Percentiles rank a stretch among this genome's conserved stretches.
These are phyloP conservation scores for Pelodytes ibericus DNA, from an alignment of 2,797 vertebrate species.

Conservation along the genomic window DNA sequence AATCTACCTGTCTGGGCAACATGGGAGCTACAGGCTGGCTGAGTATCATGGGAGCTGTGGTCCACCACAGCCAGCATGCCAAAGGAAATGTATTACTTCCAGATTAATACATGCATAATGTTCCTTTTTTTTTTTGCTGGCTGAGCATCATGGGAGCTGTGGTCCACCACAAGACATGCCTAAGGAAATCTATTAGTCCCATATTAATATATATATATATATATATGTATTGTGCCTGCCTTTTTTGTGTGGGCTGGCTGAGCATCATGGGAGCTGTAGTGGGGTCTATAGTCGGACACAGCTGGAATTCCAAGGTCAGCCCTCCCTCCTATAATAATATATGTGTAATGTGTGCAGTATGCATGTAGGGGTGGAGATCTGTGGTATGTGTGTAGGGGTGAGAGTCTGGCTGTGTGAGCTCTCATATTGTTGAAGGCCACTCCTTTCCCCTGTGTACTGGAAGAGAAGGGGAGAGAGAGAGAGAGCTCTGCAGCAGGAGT, in stretches of 20 bases:
- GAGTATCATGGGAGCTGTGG: too few relatives aligned
- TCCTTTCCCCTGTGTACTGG: conserved; percentile 56
- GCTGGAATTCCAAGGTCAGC: background rate
- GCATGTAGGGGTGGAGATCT: conserved; percentile 38
- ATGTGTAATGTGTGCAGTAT: conserved; percentile 12
- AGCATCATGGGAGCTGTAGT: background rate
- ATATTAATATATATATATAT: too few relatives aligned
- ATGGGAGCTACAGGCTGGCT: too few relatives aligned
- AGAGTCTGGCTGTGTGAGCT: conserved; percentile 26
- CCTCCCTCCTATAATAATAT: background rate
- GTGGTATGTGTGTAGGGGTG: conserved; percentile 51
- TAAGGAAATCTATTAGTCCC: too few relatives aligned
- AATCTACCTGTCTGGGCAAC: too few relatives aligned
- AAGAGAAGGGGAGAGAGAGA: conserved; percentile 42
- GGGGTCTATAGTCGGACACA: too few relatives aligned
- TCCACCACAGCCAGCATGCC: too few relatives aligned
- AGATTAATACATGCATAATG: too few relatives aligned
- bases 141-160: too few relatives aligned
- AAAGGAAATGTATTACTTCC: too few relatives aligned
- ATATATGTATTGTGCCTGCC: background rate
- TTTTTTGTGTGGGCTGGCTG: background rate
- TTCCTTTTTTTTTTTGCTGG: too few relatives aligned
- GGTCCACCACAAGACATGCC: too few relatives aligned
- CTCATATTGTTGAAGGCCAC: conserved; percentile 47
- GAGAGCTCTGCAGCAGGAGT: conserved; percentile 50